These are phyloP conservation scores for Brachymystax lenok DNA, from an alignment of 2,797 vertebrate species.

Conservation along the genomic window DNA sequence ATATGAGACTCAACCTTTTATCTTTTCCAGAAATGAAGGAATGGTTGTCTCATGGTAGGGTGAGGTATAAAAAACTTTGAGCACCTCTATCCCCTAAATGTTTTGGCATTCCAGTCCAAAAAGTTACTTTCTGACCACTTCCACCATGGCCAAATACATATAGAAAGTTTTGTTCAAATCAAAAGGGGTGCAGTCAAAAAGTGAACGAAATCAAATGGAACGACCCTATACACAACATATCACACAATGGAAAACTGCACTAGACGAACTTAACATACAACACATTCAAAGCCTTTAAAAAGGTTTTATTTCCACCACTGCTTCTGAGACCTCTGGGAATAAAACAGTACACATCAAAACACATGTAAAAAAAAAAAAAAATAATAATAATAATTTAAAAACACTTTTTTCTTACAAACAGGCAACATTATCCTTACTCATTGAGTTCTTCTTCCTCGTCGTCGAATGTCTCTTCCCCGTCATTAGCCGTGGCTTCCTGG, in stretches of 20 bases:
- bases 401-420: background rate
- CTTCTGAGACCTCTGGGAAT: constrained; percentile 29
- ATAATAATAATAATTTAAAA: too few relatives aligned
- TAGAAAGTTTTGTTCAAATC: too few relatives aligned
- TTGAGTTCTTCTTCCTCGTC: constrained; percentile 84
- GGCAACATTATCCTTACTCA: constrained; percentile 67
- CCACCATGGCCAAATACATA: too few relatives aligned
- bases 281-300: constrained; percentile 17
- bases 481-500: constrained; percentile 84
- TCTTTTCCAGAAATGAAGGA: too few relatives aligned
- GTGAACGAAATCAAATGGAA: background rate
- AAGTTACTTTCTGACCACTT: too few relatives aligned
- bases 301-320: constrained; percentile 47
- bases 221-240: background rate
- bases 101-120: too few relatives aligned
- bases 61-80: too few relatives aligned
- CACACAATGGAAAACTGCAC: background rate
- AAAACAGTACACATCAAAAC: constrained; percentile 22
- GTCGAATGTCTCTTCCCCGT: constrained; percentile 82
- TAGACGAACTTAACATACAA: constrained; percentile 15
- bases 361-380: background rate
- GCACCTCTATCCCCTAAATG: too few relatives aligned
- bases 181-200: too few relatives aligned
- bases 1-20: too few relatives aligned
- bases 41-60: too few relatives aligned